A percentile compares a stretch with the other conserved stretches of the same genome.
phyloP scores from a whole-genome alignment of 1,140 invertebrate species.

The Platyscapa corneri region DNA sequence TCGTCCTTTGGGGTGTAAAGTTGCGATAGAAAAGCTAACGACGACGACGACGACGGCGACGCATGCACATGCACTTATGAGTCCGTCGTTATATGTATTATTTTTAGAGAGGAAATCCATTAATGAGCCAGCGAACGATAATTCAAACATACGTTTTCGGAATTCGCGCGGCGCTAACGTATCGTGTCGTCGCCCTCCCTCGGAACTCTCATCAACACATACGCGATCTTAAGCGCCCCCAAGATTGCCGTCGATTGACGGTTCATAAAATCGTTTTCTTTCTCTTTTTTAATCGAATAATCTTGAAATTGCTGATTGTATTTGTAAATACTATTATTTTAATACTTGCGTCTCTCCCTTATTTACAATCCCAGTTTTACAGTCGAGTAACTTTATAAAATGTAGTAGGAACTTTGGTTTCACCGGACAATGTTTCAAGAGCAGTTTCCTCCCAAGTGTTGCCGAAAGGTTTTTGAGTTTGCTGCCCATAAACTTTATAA shows the following conservation, averaged over 20 bases:
- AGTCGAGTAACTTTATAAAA: slow-evolving; percentile 74
- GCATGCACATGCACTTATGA: slow-evolving; percentile 38
- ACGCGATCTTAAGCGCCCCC: slow-evolving; percentile 42
- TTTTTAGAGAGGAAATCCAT: slow-evolving; percentile 43
- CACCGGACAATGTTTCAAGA: slow-evolving; percentile 73
- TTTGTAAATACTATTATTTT: slow-evolving; percentile 70
- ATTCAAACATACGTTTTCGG: slow-evolving; percentile 18
- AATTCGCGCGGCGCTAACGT: slow-evolving; percentile 19
- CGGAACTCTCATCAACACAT: slow-evolving; percentile 35
- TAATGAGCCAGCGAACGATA: slow-evolving; percentile 11
- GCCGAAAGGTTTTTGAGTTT: slow-evolving; percentile 50
- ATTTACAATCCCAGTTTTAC: slow-evolving; percentile 73
- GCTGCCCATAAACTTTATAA: slow-evolving; percentile 49
- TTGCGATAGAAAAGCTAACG: slow-evolving; percentile 46
- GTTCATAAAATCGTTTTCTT: slow-evolving; percentile 44
- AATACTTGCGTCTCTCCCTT: slow-evolving; percentile 67
- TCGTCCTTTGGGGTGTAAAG: slow-evolving; percentile 44
- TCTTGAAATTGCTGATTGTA: slow-evolving; percentile 71
- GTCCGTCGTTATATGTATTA: slow-evolving; percentile 32
- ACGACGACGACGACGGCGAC: too few species aligned
- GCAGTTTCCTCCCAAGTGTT: slow-evolving; percentile 69
- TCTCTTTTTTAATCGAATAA: slow-evolving; percentile 59
- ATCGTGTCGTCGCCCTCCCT: slow-evolving; percentile 7
- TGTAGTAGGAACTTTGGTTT: slow-evolving; percentile 76
- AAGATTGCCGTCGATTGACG: slow-evolving; percentile 38